Evolutionary conservation across 2,888 invertebrate species (phyloP), one percentile per base, ranked within the genome.

Genomic region (Drosophila neonasuta): DNA sequence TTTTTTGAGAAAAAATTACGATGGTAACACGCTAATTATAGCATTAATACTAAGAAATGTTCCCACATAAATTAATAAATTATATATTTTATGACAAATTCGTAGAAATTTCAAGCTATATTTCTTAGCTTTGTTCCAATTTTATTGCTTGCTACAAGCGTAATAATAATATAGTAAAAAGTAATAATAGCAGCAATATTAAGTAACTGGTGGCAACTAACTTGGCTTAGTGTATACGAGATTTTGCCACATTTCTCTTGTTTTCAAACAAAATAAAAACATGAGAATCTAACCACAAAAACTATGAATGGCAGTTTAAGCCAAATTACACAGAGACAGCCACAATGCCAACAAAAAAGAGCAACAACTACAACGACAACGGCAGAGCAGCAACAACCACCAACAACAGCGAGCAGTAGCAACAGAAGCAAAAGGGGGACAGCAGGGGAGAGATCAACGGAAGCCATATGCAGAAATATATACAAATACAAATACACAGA

Each of bases 271-370:
- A 66, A 69, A 75, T 67, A 70, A 79, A 68, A 72, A 59, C 55
- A 58, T 58, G 57, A 36, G 76, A 77, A 64, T 68, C 74, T 77
- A 70, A 71, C 79, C 85, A 71, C 80, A 79, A 80, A 74, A 82
- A 86, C 86, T 83, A 81, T 87, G 84, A 88, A 86, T 82, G 86
- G 73, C 80, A 79, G 77, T 82, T 86, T 88, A 87, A 77, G 76
- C 86, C 80, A 87, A 88, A 88, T 87, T 87, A 86, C 77, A 88
- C 75, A 80, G 65, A 64, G 82, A 72, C 75, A 70, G 73, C 80
- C 78, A 72, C 73, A 83, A 74, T 66, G 71, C 72, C 61, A 71
- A 68, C 69, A 84, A 70, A 57, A 71, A 71, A 56, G 69, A 75
- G 49, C 74, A 76, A 60, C 66, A 73, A 65, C 57, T 61, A 65